Percentiles rank a stretch among this genome's conserved stretches.
phyloP scores from a whole-genome alignment of 2,113 vertebrate species.

The Spea multiplicata region DNA sequence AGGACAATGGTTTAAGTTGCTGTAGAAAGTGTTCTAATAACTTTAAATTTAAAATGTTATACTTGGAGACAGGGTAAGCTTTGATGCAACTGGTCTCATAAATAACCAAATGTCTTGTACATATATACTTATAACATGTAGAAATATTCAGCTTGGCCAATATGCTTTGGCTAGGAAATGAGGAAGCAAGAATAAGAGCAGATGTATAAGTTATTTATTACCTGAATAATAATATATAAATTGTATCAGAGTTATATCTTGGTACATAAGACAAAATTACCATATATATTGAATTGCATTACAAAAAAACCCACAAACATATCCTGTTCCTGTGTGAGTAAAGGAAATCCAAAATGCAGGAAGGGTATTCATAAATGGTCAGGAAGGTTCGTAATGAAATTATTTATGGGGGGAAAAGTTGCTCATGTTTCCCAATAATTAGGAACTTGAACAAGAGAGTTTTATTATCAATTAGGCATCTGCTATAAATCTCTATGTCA shows the following conservation, averaged over 20 bases:
- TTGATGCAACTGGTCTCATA: neutral
- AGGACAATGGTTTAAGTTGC: too few relatives aligned
- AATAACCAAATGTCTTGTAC: neutral
- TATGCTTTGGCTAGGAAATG: conserved; percentile 19
- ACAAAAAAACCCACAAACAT: conserved; percentile 21
- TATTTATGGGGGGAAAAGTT: too few relatives aligned
- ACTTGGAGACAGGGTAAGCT: neutral
- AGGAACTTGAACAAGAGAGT: too few relatives aligned
- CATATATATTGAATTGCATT: conserved; percentile 44
- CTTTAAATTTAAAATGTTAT: neutral
- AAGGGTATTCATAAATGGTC: neutral
- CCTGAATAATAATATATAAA: conserved; percentile 42
- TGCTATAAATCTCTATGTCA: too few relatives aligned
- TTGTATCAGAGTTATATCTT: conserved; percentile 42
- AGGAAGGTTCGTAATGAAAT: neutral
- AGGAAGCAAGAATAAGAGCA: conserved; percentile 24
- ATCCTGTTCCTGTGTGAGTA: conserved; percentile 6
- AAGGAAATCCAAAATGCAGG: neutral
- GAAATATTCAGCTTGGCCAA: conserved; percentile 21
- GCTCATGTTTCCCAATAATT: too few relatives aligned
- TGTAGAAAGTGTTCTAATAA: too few relatives aligned
- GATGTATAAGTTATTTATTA: conserved; percentile 37
- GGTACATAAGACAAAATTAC: conserved; percentile 37
- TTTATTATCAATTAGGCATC: too few relatives aligned
- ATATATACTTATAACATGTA: conserved; percentile 23